These are phyloP conservation scores for Tetramorium simillimum DNA, from an alignment of 1,140 invertebrate genomes.

Conservation along the genomic window DNA sequence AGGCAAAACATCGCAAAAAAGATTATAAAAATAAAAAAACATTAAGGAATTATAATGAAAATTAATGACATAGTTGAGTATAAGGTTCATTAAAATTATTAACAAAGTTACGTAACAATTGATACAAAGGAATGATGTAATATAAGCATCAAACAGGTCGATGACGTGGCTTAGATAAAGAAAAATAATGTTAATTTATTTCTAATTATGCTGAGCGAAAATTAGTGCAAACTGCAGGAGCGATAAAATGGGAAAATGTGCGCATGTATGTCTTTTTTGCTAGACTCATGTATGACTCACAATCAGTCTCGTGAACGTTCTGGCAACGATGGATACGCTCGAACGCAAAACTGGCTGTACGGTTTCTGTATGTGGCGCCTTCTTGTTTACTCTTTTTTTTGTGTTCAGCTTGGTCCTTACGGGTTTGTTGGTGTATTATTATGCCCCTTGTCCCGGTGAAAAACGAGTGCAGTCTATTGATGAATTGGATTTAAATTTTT, in stretches of 20 bases:
- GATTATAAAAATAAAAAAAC: background rate
- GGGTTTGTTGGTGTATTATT: conserved; percentile 89
- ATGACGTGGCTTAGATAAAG: background rate
- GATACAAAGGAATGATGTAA: background rate
- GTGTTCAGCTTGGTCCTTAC: conserved; percentile 86
- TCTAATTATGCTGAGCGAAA: background rate
- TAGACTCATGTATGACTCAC: conserved; percentile 76
- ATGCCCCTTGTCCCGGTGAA: conserved; percentile 87
- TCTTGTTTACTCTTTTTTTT: conserved; percentile 85
- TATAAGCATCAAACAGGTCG: background rate
- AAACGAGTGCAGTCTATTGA: conserved; percentile 66
- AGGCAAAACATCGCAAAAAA: background rate
- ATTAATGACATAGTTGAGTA: background rate
- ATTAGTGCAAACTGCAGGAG: background rate
- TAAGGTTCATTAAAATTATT: background rate
- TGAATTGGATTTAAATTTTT: conserved; percentile 57
- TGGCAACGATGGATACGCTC: conserved; percentile 83
- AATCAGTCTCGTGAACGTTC: conserved; percentile 76
- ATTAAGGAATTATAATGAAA: background rate
- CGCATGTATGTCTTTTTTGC: background rate
- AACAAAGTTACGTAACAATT: background rate
- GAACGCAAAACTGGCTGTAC: conserved; percentile 82
- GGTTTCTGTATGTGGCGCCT: conserved; percentile 83
- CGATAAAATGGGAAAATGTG: background rate
- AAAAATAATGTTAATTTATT: background rate